Evolutionary conservation across 2,113 vertebrate species (phyloP).

Genomic region (Bombycilla garrulus): DNA sequence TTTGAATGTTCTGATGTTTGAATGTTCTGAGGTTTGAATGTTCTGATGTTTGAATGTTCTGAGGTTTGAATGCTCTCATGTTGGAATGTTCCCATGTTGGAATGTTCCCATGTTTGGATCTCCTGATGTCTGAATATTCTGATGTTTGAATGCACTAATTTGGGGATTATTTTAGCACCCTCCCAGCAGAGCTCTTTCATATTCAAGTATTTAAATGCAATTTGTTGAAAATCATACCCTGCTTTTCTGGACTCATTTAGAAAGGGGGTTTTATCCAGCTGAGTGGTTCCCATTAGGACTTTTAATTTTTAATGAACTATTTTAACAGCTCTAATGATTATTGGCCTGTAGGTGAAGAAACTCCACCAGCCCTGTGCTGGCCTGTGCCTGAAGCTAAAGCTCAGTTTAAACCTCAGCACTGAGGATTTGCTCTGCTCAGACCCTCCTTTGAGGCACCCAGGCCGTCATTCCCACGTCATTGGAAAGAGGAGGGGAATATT

Average conservation of each 20-base stretch:
- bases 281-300: background rate
- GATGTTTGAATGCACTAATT: background rate
- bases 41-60: background rate
- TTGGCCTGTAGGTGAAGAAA: background rate
- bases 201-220: background rate
- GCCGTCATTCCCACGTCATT: background rate
- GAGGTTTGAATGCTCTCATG: background rate
- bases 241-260: background rate
- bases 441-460: background rate
- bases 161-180: background rate
- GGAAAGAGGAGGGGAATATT: constrained; percentile 49
- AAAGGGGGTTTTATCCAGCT: background rate
- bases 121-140: background rate
- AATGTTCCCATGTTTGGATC: background rate
- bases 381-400: background rate
- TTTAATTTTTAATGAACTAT: background rate
- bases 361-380: background rate
- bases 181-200: background rate
- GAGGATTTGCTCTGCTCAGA: background rate
- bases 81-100: background rate
- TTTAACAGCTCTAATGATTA: background rate
- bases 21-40: background rate
- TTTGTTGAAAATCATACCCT: background rate
- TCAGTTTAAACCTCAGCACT: background rate
- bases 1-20: background rate